Base-by-base conservation (phyloP, 2,888 invertebrate species). In the Antheraea assamensis region DNA sequence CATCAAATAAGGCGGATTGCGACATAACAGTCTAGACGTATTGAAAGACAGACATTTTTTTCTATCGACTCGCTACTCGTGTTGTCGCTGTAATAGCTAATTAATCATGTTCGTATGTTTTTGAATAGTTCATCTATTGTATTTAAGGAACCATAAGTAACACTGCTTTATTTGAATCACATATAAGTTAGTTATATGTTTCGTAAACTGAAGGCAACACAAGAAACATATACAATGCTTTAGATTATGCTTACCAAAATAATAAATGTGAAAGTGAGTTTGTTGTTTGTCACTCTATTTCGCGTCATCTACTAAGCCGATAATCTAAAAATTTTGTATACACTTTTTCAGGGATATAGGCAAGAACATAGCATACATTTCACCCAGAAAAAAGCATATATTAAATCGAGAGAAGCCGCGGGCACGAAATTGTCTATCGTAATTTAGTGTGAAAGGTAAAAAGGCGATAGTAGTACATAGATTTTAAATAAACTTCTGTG, bases 31-130 rank as follows among this genome's bases (percentile, higher is more conserved):
- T 89, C 90, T 90, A 90, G 90, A 91, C 90, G 82, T 79, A 87
- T 86, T 85, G 85, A 82, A 83, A 87, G 84, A 84, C 85, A 88
- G 87, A 89, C 89, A 85, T 87, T 89, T 90, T n/a, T 88, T 91
- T 89, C 87, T 84, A 83, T 82, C 77, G 79, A 80, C 76, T 80
- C 83, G 85, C 83, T 85, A 83, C 85, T 85, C 81, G 83, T 83
- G 79, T 74, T 74, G 76, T 75, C 87, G 78, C 81, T 83, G 85
- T 85, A 85, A 82, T 84, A 83, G 83, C 81, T 83, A 79, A 89
- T 88, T 87, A 85, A 89, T 89, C 86, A 86, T 83, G 77, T 82
- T 83, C 78, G 80, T 82, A 81, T 80, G 79, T 78, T 74, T 76
- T 75, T 47, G 72, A 68, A 75, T 61, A 27, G 17, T 64, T 64